Evolutionary conservation across 2,797 vertebrate genomes (phyloP).

Genomic region (Betta splendens): DNA sequence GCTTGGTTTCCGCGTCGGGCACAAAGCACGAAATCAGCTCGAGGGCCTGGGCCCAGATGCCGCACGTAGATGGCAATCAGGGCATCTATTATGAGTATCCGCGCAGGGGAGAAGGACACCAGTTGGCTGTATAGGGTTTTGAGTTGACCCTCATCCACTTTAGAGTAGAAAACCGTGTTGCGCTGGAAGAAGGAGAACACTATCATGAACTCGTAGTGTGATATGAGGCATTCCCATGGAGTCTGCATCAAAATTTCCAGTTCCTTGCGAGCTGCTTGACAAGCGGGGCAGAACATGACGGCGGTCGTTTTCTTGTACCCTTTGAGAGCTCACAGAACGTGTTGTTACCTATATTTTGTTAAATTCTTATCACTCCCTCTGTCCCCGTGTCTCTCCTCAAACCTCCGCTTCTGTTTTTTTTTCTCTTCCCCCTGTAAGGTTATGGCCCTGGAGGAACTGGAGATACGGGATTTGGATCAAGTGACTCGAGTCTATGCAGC

Average conservation of each 20-base stretch:
- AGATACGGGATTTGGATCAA: slow-evolving; percentile 12
- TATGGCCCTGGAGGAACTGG: slow-evolving; percentile 5
- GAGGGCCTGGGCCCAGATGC: no score
- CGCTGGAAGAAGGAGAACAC: not conserved
- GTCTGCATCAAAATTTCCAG: not conserved
- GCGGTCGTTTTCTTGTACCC: no score
- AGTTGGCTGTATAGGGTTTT: not conserved
- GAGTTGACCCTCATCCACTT: not conserved
- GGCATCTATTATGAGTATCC: not conserved
- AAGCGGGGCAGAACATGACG: not conserved
- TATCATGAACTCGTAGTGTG: slow-evolving; percentile 23
- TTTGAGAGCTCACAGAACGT: no score
- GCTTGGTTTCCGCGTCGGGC: not conserved
- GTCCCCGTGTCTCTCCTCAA: no score
- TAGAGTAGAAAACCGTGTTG: not conserved
- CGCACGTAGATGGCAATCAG: not conserved
- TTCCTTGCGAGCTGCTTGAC: not conserved
- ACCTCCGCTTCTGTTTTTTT: not conserved
- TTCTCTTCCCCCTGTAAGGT: not conserved
- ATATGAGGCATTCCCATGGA: not conserved
- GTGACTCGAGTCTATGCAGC: not conserved
- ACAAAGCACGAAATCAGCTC: no score
- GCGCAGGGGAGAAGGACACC: not conserved
- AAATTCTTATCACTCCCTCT: no score
- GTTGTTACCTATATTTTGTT: no score